A percentile compares a stretch with the other conserved stretches of the same genome.
Conservation (phyloP, 2,113 vertebrate species). For the Oceanites oceanicus region DNA sequence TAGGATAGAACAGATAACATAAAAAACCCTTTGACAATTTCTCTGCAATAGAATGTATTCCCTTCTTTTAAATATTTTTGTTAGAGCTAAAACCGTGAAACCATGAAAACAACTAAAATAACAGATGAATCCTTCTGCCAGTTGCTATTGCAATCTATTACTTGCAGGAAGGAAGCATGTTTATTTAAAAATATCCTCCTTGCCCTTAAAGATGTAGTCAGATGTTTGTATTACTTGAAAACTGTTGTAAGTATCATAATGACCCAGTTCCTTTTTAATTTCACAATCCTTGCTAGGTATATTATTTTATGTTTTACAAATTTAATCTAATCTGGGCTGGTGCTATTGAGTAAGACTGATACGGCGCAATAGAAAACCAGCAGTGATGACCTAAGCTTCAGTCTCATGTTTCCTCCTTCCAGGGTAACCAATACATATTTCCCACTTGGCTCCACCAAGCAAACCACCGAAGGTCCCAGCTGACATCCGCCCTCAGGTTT, state of each 20-base stretch:
- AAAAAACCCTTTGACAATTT: background rate
- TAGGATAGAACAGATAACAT: background rate
- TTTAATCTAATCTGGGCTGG: background rate
- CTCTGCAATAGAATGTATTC: background rate
- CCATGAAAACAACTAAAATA: conserved; percentile 36
- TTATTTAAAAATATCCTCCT: conserved; percentile 51
- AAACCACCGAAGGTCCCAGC: background rate
- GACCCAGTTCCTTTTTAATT: background rate
- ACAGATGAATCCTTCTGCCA: conserved; percentile 41
- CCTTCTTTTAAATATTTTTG: conserved; percentile 15
- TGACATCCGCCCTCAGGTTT: background rate
- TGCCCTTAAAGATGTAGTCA: conserved; percentile 24
- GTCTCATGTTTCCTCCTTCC: background rate
- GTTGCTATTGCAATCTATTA: conserved; percentile 56
- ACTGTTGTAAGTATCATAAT: background rate
- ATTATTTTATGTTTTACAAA: background rate
- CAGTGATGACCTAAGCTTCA: background rate
- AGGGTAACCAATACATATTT: background rate
- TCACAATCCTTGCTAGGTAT: background rate
- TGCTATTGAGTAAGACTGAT: background rate
- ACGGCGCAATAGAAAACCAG: rapidly evolving
- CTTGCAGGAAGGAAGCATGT: conserved; percentile 45
- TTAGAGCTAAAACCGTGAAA: conserved; percentile 26
- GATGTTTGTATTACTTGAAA: conserved; percentile 12
- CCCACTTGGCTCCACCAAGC: background rate